Evolutionary conservation across 1,140 invertebrate species (phyloP).

Genomic region (Neodiprion pinetum): DNA sequence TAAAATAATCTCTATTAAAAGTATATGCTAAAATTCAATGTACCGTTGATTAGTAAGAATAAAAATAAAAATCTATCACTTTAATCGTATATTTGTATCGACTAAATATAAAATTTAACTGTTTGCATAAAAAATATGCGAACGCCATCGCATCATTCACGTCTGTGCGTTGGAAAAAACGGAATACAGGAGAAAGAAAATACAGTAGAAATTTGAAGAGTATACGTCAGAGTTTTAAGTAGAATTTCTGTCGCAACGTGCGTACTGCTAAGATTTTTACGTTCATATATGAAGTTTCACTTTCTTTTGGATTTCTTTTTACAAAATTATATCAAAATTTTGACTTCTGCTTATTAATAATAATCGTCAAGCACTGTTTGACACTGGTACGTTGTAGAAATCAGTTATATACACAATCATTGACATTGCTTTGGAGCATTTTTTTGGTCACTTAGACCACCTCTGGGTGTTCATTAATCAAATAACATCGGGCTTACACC

Average conservation of each 20-base stretch:
- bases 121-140: neutral
- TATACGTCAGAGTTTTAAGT: neutral
- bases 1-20: neutral
- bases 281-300: neutral
- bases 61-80: neutral
- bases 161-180: slow-evolving; percentile 5
- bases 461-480: too few relatives aligned
- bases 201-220: neutral
- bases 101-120: neutral
- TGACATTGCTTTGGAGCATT: too few relatives aligned
- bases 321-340: too few relatives aligned
- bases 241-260: neutral
- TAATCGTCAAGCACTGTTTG: too few relatives aligned
- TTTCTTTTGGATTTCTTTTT: too few relatives aligned
- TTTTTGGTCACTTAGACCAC: too few relatives aligned
- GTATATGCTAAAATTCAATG: neutral
- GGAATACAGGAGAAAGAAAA: neutral
- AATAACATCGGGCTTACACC: too few relatives aligned
- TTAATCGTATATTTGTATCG: neutral
- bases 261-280: neutral
- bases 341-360: too few relatives aligned
- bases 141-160: neutral
- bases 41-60: neutral
- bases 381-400: too few relatives aligned
- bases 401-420: too few relatives aligned